Percentiles rank a stretch among this genome's conserved stretches.
Evolutionary conservation across 2,113 vertebrate genomes (phyloP).

Genomic region (Labeo catla): DNA sequence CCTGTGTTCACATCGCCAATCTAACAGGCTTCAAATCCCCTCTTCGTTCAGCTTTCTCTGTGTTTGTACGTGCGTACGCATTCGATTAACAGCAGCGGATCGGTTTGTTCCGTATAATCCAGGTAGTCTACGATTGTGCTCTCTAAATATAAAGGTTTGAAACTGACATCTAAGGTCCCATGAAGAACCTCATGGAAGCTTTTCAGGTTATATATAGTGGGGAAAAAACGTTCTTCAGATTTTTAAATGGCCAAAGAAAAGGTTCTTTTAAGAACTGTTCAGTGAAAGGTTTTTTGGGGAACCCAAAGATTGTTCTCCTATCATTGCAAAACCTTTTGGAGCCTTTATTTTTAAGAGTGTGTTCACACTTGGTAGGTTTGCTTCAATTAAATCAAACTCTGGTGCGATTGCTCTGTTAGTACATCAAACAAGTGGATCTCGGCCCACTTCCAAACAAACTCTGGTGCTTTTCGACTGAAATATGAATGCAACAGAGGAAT

Average conservation of each 20-base stretch:
- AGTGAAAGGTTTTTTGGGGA: too few species aligned
- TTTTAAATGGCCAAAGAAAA: too few species aligned
- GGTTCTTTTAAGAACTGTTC: too few species aligned
- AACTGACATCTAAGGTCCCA: not conserved
- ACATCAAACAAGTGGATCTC: not conserved
- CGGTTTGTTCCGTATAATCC: constrained; percentile 8
- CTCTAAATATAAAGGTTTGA: not conserved
- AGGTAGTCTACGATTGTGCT: not conserved
- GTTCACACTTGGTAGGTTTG: not conserved
- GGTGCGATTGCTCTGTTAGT: not conserved
- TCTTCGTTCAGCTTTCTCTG: constrained; percentile 16
- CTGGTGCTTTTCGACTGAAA: not conserved
- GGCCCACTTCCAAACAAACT: too few species aligned
- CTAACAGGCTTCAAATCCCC: constrained; percentile 45
- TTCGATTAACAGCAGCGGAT: constrained; percentile 23
- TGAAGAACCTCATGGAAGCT: not conserved
- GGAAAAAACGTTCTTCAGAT: not conserved
- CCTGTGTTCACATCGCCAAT: constrained; percentile 52
- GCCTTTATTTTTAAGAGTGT: too few species aligned
- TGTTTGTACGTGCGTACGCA: constrained; percentile 3
- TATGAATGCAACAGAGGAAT: not conserved
- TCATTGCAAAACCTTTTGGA: too few species aligned
- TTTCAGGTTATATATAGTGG: not conserved
- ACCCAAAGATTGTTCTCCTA: too few species aligned
- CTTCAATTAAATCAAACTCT: not conserved